Conservation (phyloP, 2,888 invertebrate genomes). For the Cyclophora albipunctata region DNA sequence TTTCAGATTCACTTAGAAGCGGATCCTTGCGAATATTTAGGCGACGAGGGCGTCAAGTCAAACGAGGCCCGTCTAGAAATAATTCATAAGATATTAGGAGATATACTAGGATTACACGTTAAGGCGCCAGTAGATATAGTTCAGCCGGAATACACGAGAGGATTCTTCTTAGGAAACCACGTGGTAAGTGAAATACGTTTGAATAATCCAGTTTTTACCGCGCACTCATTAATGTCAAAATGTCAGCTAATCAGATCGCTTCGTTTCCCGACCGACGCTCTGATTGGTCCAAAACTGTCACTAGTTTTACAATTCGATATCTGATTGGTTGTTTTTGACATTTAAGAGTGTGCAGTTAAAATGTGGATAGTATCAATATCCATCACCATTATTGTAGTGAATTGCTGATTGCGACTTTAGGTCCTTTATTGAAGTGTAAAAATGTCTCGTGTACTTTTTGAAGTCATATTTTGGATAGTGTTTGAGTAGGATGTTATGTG, state of each 20-base stretch:
- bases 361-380: constrained; percentile 5
- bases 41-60: constrained; percentile 56
- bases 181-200: constrained; percentile 74
- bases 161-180: constrained; percentile 87
- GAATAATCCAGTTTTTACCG: no score
- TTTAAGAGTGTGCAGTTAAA: no score
- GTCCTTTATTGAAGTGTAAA: constrained; percentile 7
- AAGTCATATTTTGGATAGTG: constrained; percentile 4
- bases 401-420: constrained; percentile 29
- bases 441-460: no score
- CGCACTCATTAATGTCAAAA: no score
- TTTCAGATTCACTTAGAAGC: constrained; percentile 86
- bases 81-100: constrained; percentile 82
- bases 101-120: constrained; percentile 81
- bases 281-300: no score
- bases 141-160: constrained; percentile 73
- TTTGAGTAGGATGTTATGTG: constrained; percentile 17
- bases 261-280: no score
- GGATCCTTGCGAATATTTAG: constrained; percentile 77
- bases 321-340: no score
- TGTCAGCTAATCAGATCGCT: no score
- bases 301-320: no score
- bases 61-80: constrained; percentile 86
- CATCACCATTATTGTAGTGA: constrained; percentile 48
- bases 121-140: constrained; percentile 41